Conservation (phyloP, 1,140 invertebrate genomes). For the Drosophila bipectinata region DNA sequence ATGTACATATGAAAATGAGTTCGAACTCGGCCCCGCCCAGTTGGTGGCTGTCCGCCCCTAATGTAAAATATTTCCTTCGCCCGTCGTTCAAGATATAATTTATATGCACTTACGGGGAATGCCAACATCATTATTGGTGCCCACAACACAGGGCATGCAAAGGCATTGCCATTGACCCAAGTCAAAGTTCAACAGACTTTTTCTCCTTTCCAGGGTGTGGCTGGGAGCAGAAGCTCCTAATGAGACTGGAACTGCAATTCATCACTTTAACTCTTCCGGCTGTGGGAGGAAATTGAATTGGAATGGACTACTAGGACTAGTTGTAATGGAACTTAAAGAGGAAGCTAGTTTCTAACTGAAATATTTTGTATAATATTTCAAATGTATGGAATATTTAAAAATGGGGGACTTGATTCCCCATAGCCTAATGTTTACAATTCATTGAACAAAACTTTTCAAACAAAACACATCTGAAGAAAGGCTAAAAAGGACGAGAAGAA, state of each 20-base stretch:
- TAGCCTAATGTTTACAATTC: constrained; percentile 26
- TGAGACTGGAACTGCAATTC: constrained; percentile 20
- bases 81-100: constrained; percentile 45
- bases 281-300: constrained; percentile 21
- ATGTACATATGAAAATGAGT: constrained; percentile 16
- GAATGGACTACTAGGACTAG: background rate
- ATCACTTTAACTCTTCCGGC: constrained; percentile 33
- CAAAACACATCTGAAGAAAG: background rate
- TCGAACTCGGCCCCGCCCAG: constrained; percentile 23
- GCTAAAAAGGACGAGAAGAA: background rate
- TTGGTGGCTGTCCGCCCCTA: constrained; percentile 9
- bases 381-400: too few species aligned
- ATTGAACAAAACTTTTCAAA: constrained; percentile 30
- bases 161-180: constrained; percentile 31
- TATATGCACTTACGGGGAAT: constrained; percentile 40
- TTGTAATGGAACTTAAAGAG: too few species aligned
- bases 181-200: constrained; percentile 47
- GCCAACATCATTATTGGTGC: constrained; percentile 10
- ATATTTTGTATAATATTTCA: too few species aligned
- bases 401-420: too few species aligned
- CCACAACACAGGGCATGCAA: background rate
- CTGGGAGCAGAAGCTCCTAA: constrained; percentile 1
- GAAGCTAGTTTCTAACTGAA: too few species aligned
- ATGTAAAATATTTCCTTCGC: constrained; percentile 37
- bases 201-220: background rate